Conservation (phyloP, 2,797 vertebrate genomes). For the Pantherophis alleghaniensis region DNA sequence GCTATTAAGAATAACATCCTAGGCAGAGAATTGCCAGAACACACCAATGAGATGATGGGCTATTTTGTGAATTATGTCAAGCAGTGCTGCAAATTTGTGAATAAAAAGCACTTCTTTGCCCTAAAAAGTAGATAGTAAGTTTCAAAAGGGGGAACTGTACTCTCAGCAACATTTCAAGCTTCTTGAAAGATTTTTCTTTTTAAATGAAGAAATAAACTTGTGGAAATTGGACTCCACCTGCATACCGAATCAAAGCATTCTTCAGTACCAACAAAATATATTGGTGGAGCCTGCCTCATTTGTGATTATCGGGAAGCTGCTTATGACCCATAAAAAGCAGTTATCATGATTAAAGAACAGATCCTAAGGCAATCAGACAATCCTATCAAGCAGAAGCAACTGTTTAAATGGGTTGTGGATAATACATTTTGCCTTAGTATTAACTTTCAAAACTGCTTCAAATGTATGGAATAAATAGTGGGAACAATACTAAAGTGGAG, state of each 20-base stretch:
- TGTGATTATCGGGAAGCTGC: not conserved
- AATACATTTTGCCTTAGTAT: not conserved
- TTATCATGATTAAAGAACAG: conserved; percentile 11
- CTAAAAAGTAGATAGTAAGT: not conserved
- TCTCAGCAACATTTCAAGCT: not conserved
- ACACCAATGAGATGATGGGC: not conserved
- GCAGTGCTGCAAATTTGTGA: not conserved
- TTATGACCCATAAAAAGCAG: not conserved
- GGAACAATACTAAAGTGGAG: conserved; percentile 6
- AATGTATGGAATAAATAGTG: conserved; percentile 8
- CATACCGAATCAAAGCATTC: conserved; percentile 19
- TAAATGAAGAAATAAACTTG: not conserved
- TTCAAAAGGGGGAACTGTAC: not conserved
- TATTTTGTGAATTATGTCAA: not conserved
- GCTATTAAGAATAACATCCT: not conserved
- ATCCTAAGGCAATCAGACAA: not conserved
- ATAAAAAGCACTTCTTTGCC: not conserved
- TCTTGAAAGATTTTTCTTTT: not conserved
- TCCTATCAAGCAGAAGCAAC: conserved; percentile 16
- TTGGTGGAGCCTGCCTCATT: conserved; percentile 5
- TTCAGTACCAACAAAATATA: not conserved
- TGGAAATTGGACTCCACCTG: not conserved
- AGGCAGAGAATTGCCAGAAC: not conserved
- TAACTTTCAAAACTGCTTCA: not conserved
- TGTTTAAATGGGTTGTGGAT: conserved; percentile 23